A percentile compares a stretch with the other conserved stretches of the same genome.
These are phyloP conservation scores for Pycnomerus fuliginosus DNA, from an alignment of 2,888 invertebrate species.

Conservation along the genomic window DNA sequence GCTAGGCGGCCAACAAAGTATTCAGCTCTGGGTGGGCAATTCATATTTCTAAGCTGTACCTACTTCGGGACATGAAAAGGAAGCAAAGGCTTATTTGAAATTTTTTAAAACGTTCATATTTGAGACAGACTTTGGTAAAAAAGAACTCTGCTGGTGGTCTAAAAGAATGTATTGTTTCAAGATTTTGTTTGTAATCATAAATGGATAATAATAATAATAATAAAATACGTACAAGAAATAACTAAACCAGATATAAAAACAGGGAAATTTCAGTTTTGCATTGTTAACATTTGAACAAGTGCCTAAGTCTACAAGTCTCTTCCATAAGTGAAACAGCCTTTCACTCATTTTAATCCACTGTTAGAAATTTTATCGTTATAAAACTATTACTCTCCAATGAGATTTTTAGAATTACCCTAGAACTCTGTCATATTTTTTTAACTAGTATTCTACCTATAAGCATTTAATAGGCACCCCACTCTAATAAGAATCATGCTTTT, in stretches of 20 bases:
- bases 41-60: no score
- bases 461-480: slow-evolving; percentile 25
- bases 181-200: slow-evolving; percentile 16
- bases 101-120: no score
- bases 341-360: slow-evolving; percentile 6
- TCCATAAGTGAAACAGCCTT: slow-evolving; percentile 10
- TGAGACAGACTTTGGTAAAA: no score
- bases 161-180: slow-evolving; percentile 19
- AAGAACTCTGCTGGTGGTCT: not conserved
- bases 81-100: no score
- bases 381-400: slow-evolving; percentile 19
- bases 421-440: slow-evolving; percentile 14
- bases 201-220: slow-evolving; percentile 20
- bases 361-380: slow-evolving; percentile 17
- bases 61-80: no score
- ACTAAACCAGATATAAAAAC: slow-evolving; percentile 14
- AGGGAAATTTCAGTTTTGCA: slow-evolving; percentile 5
- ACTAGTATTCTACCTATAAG: slow-evolving; percentile 22
- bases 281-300: slow-evolving; percentile 18
- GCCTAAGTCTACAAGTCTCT: slow-evolving; percentile 10
- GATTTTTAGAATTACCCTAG: slow-evolving; percentile 21
- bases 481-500: no score
- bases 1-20: no score
- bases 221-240: slow-evolving; percentile 16
- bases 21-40: no score